These are phyloP conservation scores for Magallana gigas DNA, from an alignment of 1,140 invertebrate species.

Conservation along the genomic window DNA sequence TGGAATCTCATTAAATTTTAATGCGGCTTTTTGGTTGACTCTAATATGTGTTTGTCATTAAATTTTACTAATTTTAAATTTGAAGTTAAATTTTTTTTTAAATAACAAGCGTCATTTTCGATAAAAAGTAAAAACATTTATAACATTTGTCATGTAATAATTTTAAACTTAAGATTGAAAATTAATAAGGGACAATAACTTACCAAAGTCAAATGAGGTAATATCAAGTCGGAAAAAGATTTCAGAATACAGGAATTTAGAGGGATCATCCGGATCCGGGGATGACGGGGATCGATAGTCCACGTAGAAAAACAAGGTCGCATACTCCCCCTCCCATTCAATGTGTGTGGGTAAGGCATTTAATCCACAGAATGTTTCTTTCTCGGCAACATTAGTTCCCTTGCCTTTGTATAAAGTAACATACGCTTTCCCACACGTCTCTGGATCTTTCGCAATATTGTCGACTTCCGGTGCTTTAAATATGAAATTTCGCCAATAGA, in stretches of 20 bases:
- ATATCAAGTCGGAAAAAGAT: conserved; percentile 60
- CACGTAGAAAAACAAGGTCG: conserved; percentile 62
- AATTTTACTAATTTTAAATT: too few species aligned
- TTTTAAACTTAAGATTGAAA: not conserved
- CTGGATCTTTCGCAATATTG: conserved; percentile 48
- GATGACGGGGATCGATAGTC: conserved; percentile 56
- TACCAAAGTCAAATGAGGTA: conserved; percentile 66
- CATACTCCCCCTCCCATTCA: conserved; percentile 62
- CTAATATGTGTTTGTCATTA: too few species aligned
- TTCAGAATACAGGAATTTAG: conserved; percentile 58
- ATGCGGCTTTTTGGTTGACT: too few species aligned
- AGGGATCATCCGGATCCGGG: conserved; percentile 32
- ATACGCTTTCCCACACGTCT: conserved; percentile 62
- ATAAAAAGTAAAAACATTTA: not conserved
- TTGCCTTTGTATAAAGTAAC: conserved; percentile 62
- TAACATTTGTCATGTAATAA: not conserved
- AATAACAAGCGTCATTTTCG: not conserved
- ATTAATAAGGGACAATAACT: not conserved
- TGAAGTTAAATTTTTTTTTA: too few species aligned
- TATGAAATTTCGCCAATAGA: conserved; percentile 61
- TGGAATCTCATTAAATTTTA: too few species aligned
- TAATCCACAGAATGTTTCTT: conserved; percentile 59
- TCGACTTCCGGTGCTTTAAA: conserved; percentile 53
- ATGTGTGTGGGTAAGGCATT: conserved; percentile 51
- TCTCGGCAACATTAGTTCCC: conserved; percentile 51